Evolutionary conservation across 1,140 invertebrate genomes (phyloP), one percentile per base, ranked within the genome.

Genomic region (Trichoplusia ni): DNA sequence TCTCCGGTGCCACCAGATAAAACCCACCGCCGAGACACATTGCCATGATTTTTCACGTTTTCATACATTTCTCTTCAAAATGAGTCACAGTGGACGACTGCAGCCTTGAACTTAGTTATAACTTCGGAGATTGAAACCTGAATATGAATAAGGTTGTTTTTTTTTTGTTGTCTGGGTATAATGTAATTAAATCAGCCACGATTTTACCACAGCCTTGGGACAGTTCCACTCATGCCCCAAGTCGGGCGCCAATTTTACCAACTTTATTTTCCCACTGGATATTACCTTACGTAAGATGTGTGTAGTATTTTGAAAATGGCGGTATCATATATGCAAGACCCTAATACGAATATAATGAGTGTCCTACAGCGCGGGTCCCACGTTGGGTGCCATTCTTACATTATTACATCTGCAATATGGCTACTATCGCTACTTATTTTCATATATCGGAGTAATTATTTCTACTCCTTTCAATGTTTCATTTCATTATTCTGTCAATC

Each of bases 281-380:
- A 14, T 23, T 46, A 21, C 44, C 27, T 29, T 47, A 47, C 9
- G 6, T 29, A 47, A 47, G 27, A 21, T n/a, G 21, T 5, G 16
- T 35, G 47, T 21, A 29, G 44, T 16, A 47, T 47, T n/a, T 54
- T 38, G 11, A 27, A 54, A 54, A 54, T 25, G 9, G 2, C 19
- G 23, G 2, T 31, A 16, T 4, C 25, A 54, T 42, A 58, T 58
- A 58, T 31, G 14, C 44, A 31, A 58, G 54, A 13, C 37, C 37
- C 44, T 58, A 58, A 58, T 42, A 58, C 23, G 37, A 44, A 44
- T 29, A 31, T 58, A 58, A 58, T 58, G 54, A 58, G 38, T 42
- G 25, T 31, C 23, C 7, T 56, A 29, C 9, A 16, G 16, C 6
- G n/a, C 4, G 5, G 25, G 38, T 44, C 54, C 38, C 38, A 29